Conservation (phyloP, 1,140 invertebrate species). For the Carposina sasakii region DNA sequence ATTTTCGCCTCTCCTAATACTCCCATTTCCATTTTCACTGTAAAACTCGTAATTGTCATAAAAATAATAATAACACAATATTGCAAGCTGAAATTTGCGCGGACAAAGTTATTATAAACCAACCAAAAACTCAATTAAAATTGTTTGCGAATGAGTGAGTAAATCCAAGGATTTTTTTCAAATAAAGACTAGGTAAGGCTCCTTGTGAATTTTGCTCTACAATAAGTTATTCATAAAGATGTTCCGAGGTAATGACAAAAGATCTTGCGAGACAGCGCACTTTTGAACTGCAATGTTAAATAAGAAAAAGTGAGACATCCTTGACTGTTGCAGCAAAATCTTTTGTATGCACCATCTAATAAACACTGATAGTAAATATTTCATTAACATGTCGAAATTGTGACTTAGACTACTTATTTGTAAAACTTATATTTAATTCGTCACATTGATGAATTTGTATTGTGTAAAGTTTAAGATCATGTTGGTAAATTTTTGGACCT, state of each 20-base stretch:
- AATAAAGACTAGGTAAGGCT: slow-evolving; percentile 65
- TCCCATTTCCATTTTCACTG: slow-evolving; percentile 3
- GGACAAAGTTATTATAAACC: slow-evolving; percentile 48
- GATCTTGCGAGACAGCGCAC: slow-evolving; percentile 32
- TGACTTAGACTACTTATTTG: no score
- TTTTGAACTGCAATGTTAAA: slow-evolving; percentile 51
- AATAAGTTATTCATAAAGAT: slow-evolving; percentile 70
- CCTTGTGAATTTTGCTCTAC: slow-evolving; percentile 60
- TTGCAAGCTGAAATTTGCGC: slow-evolving; percentile 22
- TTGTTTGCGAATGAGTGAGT: slow-evolving; percentile 62
- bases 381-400: no score
- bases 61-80: neutral
- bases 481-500: no score
- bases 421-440: no score
- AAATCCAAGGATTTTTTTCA: slow-evolving; percentile 55
- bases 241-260: slow-evolving; percentile 45
- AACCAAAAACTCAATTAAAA: slow-evolving; percentile 67
- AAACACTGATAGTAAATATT: no score
- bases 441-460: no score
- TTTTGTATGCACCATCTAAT: no score
- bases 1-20: slow-evolving; percentile 35
- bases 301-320: slow-evolving; percentile 46
- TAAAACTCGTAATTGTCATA: neutral
- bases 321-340: no score
- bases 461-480: no score